phyloP scores from a whole-genome alignment of 2,113 vertebrate genomes.

The Mohoua ochrocephala region DNA sequence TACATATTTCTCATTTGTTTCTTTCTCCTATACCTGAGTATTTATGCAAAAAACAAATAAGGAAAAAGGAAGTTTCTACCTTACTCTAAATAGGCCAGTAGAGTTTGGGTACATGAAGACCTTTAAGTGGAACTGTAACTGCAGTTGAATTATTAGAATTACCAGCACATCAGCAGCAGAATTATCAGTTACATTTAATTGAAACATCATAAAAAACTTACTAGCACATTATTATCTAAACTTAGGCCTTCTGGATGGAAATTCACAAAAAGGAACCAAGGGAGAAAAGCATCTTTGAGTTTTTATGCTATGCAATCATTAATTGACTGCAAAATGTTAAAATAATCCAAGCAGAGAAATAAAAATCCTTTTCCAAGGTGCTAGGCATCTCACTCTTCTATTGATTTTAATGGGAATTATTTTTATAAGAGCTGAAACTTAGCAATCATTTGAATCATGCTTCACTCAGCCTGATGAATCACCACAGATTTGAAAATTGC shows the following conservation, averaged over 20 bases:
- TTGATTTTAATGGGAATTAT: background rate
- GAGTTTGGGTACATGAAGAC: background rate
- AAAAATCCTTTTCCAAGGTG: background rate
- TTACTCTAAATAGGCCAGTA: background rate
- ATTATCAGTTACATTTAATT: background rate
- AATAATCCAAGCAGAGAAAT: background rate
- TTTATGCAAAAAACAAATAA: background rate
- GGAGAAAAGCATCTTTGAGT: background rate
- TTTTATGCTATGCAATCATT: background rate
- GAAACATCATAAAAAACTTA: background rate
- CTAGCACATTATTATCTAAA: background rate
- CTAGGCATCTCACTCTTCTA: background rate
- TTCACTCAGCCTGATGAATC: background rate
- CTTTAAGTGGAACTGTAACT: background rate
- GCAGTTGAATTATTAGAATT: background rate
- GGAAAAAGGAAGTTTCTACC: background rate
- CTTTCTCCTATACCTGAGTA: background rate
- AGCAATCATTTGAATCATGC: background rate
- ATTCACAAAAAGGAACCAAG: background rate
- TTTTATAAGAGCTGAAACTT: background rate
- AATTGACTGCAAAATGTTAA: background rate
- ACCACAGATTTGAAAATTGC: background rate
- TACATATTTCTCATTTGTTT: background rate
- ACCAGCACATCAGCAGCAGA: background rate
- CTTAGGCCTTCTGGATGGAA: background rate